Conservation (phyloP, 2,888 invertebrate species). For the Latheticus oryzae region DNA sequence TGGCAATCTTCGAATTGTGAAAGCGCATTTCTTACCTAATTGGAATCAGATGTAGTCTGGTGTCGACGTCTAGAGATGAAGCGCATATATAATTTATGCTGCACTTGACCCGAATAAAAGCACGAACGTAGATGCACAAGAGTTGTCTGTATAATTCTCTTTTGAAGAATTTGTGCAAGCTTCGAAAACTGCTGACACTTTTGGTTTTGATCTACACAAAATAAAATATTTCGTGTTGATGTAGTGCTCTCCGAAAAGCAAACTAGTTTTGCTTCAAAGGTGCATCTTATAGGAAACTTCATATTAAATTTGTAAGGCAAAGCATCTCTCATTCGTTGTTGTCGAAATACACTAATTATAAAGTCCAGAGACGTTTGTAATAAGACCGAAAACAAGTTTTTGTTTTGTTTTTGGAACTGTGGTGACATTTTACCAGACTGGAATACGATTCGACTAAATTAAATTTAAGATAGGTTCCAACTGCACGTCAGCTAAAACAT, state of each 20-base stretch:
- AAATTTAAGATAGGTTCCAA: no score
- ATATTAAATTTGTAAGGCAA: no score
- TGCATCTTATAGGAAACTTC: constrained; percentile 1
- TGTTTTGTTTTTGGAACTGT: no score
- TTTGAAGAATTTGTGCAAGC: constrained; percentile 27
- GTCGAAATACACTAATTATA: no score
- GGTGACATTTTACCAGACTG: no score
- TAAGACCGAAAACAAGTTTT: no score
- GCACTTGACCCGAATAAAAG: constrained; percentile 49
- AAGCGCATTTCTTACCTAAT: constrained; percentile 48
- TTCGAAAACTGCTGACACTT: constrained; percentile 28
- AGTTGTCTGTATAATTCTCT: constrained; percentile 20
- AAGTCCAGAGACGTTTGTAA: no score
- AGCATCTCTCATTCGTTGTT: no score
- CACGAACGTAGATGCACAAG: constrained; percentile 32
- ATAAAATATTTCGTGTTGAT: constrained; percentile 14
- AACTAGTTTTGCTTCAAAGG: constrained; percentile 11
- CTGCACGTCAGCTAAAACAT: no score
- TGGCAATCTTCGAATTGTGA: constrained; percentile 50
- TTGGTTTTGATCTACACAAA: constrained; percentile 17
- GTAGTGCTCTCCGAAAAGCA: constrained; percentile 12
- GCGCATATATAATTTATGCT: constrained; percentile 49
- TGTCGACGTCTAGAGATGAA: constrained; percentile 37
- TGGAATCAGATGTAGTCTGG: constrained; percentile 46
- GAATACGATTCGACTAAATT: no score